Evolutionary conservation across 2,113 vertebrate genomes (phyloP), one percentile per base, ranked within the genome.

Genomic region (Crotophaga sulcirostris): DNA sequence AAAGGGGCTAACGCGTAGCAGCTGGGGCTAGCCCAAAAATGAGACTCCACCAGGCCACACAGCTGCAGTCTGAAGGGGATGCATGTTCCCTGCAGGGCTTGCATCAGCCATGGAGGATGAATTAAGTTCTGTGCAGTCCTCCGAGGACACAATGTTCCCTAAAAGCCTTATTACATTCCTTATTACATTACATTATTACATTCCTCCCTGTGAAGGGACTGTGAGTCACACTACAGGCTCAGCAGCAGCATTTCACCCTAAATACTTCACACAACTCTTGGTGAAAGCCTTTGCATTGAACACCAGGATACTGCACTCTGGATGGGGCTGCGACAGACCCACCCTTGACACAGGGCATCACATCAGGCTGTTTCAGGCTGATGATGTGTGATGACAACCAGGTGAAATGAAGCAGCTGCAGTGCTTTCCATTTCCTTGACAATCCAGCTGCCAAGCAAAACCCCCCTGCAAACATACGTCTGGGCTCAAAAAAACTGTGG

Each of bases 301-400:
- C 0, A 0, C 40, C 42, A 24, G 59, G 52, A 51, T 34, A 38
- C 8, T 1, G 1, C 1, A 16, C 0, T 1, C 45, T 17, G 26
- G 76, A 25, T 0, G 2, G 45, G 45, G 47, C 47, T 55, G 77
- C 47, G 42, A 33, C 0, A 1, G 55, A 16, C 34, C 8, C 1
- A 28, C 13, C 31, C 75, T 63, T 59, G 9, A 2, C 42, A 16
- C 4, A 20, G 38, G 1, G 0, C 13, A 28, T 49, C 29, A 14
- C 0, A 0, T 1, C 0, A 62, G n/a, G 55, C 33, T 58, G 40
- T 34, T 66, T 64, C 70, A 77, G 64, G 70, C 10, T 1, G 4
- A 36, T 18, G 72, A 24, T 0, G 1, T 15, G 47, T 6, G 24
- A 42, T 23, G 31, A 52, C 10, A 59, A 56, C 12, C 1, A 3